Conservation (phyloP, 2,797 vertebrate genomes). For the Acomys russatus region DNA sequence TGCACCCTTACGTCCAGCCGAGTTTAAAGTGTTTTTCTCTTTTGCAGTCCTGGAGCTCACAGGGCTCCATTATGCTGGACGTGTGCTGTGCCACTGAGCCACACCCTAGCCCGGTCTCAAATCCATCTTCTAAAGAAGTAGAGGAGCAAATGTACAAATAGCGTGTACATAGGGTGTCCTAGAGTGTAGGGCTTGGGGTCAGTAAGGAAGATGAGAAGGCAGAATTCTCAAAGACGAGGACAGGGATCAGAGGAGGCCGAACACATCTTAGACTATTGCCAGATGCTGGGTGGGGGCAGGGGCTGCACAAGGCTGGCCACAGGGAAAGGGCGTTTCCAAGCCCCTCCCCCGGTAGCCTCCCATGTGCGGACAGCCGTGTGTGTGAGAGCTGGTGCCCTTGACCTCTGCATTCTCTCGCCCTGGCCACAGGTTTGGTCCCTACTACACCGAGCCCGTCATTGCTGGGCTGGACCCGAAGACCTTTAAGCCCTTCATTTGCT, state of each 20-base stretch:
- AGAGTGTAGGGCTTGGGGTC: background rate
- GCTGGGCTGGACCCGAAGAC: slow-evolving; percentile 96
- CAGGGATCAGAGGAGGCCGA: background rate
- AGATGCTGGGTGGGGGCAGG: background rate
- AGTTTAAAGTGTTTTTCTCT: background rate
- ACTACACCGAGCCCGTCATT: slow-evolving; percentile 98
- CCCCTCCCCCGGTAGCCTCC: background rate
- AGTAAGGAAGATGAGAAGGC: background rate
- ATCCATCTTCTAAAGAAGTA: background rate
- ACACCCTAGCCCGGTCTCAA: background rate
- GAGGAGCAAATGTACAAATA: background rate
- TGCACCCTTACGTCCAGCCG: background rate
- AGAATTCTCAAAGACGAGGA: background rate
- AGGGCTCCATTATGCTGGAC: background rate
- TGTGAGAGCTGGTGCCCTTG: background rate
- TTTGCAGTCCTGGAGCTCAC: background rate
- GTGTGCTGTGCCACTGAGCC: background rate
- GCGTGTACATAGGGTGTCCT: background rate
- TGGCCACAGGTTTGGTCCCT: slow-evolving; percentile 95
- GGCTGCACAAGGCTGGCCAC: background rate
- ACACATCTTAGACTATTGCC: background rate
- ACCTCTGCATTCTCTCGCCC: slow-evolving; percentile 30
- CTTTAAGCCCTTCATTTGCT: slow-evolving; percentile 97
- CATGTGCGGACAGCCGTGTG: background rate
- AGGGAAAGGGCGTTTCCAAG: background rate